Evolutionary conservation across 2,113 vertebrate species (phyloP).

Genomic region (Trochalopteron elliotii): DNA sequence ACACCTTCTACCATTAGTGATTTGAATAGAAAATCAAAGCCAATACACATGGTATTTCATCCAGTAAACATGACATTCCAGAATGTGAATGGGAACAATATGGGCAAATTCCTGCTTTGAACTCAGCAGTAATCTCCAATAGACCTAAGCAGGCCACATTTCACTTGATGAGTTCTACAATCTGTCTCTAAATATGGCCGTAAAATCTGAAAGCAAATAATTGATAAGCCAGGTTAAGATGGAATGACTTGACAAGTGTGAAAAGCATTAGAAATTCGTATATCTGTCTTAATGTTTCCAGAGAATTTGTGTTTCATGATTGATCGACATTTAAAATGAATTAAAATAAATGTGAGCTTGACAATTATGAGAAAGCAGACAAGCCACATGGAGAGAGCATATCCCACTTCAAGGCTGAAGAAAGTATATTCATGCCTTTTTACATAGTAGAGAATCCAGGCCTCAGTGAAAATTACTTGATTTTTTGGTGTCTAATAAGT

Average conservation of each 20-base stretch:
- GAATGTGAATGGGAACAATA: not conserved
- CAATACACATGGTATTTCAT: not conserved
- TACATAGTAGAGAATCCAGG: not conserved
- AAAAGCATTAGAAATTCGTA: not conserved
- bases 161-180: not conserved
- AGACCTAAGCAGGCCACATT: not conserved
- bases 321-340: not conserved
- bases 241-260: not conserved
- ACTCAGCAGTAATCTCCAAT: not conserved
- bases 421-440: not conserved
- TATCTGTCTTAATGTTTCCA: not conserved
- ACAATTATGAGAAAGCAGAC: not conserved
- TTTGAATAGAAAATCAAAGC: not conserved
- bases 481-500: not conserved
- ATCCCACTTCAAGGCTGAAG: not conserved
- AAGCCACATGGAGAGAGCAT: not conserved
- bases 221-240: not conserved
- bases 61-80: constrained; percentile 1
- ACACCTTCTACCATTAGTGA: not conserved
- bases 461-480: not conserved
- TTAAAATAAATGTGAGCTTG: not conserved
- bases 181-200: not conserved
- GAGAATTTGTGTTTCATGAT: not conserved
- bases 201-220: constrained; percentile 7
- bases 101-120: constrained; percentile 21